Conservation (phyloP, 92 coral and sea anemone species). For the Diadumene lineata region DNA sequence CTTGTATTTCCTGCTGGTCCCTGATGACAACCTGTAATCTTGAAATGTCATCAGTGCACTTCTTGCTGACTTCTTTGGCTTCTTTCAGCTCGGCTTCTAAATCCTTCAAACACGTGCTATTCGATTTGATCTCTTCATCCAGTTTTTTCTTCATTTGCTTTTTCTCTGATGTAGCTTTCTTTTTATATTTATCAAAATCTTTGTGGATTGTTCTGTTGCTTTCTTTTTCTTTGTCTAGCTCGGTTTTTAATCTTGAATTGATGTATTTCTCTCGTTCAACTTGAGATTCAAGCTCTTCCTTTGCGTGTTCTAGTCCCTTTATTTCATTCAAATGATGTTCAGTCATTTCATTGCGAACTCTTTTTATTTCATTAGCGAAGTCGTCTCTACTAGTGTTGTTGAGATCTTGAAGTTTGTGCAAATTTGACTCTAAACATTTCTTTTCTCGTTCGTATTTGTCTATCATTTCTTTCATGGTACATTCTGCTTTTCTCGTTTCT, state of each 20-base stretch:
- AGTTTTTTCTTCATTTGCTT: slow-evolving; percentile 64
- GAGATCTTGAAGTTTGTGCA: slow-evolving; percentile 31
- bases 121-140: slow-evolving; percentile 52
- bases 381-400: slow-evolving; percentile 39
- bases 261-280: slow-evolving; percentile 45
- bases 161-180: slow-evolving; percentile 61
- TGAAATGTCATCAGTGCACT: slow-evolving; percentile 34
- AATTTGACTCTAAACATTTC: slow-evolving; percentile 34
- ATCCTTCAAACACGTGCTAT: slow-evolving; percentile 18
- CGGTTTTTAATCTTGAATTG: slow-evolving; percentile 38
- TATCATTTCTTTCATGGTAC: slow-evolving; percentile 36
- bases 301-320: slow-evolving; percentile 50
- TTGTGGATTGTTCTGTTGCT: slow-evolving; percentile 34
- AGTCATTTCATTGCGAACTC: slow-evolving; percentile 35
- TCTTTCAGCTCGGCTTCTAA: slow-evolving; percentile 39
- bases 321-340: slow-evolving; percentile 49
- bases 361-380: slow-evolving; percentile 48
- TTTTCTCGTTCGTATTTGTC: slow-evolving; percentile 55
- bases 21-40: slow-evolving; percentile 19
- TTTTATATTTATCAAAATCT: slow-evolving; percentile 47
- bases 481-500: slow-evolving; percentile 38
- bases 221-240: slow-evolving; percentile 58
- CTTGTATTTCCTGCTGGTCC: slow-evolving; percentile 25
- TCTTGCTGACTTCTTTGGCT: slow-evolving; percentile 33
- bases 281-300: slow-evolving; percentile 51